A percentile compares a stretch with the other conserved stretches of the same genome.
These are phyloP conservation scores for Melopsittacus undulatus DNA, from an alignment of 2,797 vertebrate species.

Conservation along the genomic window DNA sequence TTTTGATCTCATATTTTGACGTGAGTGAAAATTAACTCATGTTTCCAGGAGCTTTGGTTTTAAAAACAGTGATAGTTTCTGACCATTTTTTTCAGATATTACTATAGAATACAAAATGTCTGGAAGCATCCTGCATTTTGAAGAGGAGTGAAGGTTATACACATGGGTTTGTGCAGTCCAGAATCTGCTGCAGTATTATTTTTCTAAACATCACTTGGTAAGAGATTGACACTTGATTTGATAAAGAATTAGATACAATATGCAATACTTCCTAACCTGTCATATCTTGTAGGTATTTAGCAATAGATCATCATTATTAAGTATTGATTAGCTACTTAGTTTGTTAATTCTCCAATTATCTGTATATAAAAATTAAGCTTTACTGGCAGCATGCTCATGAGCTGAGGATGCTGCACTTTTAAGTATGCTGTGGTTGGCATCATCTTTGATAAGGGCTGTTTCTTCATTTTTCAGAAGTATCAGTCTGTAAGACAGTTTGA, in stretches of 20 bases:
- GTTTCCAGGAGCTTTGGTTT: not conserved
- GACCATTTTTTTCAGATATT: not conserved
- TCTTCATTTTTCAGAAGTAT: not conserved
- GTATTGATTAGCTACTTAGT: not conserved
- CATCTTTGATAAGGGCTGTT: not conserved
- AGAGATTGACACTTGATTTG: not conserved
- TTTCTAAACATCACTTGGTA: not conserved
- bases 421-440: not conserved
- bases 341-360: not conserved
- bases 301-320: not conserved
- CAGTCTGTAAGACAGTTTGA: not conserved
- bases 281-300: not conserved
- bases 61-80: not conserved
- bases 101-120: not conserved
- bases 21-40: not conserved
- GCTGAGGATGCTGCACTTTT: not conserved
- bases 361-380: not conserved
- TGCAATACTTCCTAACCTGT: not conserved
- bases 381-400: not conserved
- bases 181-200: not conserved
- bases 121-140: not conserved
- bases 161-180: fast-evolving
- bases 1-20: not conserved
- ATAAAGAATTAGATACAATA: not conserved
- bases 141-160: not conserved